Evolutionary conservation across 1,140 invertebrate species (phyloP).

Genomic region (Limonius californicus): DNA sequence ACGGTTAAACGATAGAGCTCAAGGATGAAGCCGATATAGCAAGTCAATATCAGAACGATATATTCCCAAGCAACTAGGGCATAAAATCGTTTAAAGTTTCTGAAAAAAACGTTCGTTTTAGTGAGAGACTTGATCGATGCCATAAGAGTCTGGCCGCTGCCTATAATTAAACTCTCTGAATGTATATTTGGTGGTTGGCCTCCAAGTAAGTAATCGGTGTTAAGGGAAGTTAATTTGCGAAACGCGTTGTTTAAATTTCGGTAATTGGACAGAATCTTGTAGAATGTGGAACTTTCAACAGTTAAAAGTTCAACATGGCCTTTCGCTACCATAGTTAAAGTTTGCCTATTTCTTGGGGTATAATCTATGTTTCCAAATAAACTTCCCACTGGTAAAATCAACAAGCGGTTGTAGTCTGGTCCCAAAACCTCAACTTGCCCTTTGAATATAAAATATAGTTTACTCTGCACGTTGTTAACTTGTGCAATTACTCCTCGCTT

Average conservation of each 20-base stretch:
- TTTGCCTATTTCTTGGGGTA: conserved; percentile 18
- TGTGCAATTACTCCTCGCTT: conserved; percentile 21
- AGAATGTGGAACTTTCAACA: conserved; percentile 17
- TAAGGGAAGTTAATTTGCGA: conserved; percentile 4
- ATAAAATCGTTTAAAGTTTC: no score
- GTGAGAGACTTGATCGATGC: no score
- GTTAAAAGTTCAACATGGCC: conserved; percentile 25
- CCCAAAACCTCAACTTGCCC: conserved; percentile 29
- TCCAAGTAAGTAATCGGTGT: conserved; percentile 20
- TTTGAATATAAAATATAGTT: conserved; percentile 23
- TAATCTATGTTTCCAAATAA: conserved; percentile 30
- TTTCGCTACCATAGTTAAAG: conserved; percentile 28
- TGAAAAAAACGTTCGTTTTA: neutral
- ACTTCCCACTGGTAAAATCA: conserved; percentile 21
- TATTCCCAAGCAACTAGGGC: neutral
- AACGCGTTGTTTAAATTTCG: conserved; percentile 11
- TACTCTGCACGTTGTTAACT: conserved; percentile 25
- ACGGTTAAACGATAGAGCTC: neutral
- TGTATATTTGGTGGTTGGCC: neutral
- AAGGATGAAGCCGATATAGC: conserved; percentile 4
- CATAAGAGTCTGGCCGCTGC: no score
- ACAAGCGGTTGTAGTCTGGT: conserved; percentile 24
- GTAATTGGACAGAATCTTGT: conserved; percentile 18
- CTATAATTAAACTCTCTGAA: neutral
- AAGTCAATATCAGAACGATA: neutral